A percentile compares a stretch with the other conserved stretches of the same genome.
Conservation (phyloP, 2,888 invertebrate species). For the Liodrosophila aerea region DNA sequence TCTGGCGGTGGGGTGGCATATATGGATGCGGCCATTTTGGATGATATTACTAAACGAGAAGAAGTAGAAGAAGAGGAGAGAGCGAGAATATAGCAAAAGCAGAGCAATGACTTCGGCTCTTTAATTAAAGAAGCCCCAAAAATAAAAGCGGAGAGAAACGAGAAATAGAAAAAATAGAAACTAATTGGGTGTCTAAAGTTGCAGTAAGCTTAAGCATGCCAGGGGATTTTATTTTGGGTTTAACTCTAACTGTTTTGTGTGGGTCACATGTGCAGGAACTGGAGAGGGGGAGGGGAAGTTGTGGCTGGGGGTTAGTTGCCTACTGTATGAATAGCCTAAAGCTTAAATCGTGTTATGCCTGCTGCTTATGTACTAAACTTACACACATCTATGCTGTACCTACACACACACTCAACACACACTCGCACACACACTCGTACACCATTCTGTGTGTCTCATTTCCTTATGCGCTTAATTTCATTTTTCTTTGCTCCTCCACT, state of each 20-base stretch:
- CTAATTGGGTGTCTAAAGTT: slow-evolving; percentile 58
- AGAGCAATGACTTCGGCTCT: slow-evolving; percentile 23
- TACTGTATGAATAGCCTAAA: slow-evolving; percentile 44
- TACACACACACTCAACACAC: slow-evolving; percentile 30
- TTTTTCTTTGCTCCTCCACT: slow-evolving; percentile 46
- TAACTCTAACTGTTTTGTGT: slow-evolving; percentile 32
- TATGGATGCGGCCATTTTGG: slow-evolving; percentile 83
- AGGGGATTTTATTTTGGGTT: slow-evolving; percentile 37
- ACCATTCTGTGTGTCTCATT: slow-evolving; percentile 72
- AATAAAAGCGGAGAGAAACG: too few species aligned
- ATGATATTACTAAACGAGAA: slow-evolving; percentile 78
- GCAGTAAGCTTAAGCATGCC: slow-evolving; percentile 53
- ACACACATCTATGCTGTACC: slow-evolving; percentile 58
- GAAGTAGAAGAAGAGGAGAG: slow-evolving; percentile 14
- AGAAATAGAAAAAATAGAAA: slow-evolving; percentile 4
- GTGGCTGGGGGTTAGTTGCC: slow-evolving; percentile 4
- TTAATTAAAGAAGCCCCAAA: slow-evolving; percentile 66
- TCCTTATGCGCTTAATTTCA: slow-evolving; percentile 79
- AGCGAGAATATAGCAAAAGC: slow-evolving; percentile 22
- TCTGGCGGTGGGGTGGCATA: slow-evolving; percentile 83
- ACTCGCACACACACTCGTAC: slow-evolving; percentile 27
- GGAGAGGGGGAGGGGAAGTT: too few species aligned
- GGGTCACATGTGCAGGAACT: slow-evolving; percentile 31
- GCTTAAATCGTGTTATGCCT: slow-evolving; percentile 66
- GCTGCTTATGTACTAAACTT: slow-evolving; percentile 48